Conservation (phyloP, 2,797 vertebrate genomes). For the Coluber constrictor region DNA sequence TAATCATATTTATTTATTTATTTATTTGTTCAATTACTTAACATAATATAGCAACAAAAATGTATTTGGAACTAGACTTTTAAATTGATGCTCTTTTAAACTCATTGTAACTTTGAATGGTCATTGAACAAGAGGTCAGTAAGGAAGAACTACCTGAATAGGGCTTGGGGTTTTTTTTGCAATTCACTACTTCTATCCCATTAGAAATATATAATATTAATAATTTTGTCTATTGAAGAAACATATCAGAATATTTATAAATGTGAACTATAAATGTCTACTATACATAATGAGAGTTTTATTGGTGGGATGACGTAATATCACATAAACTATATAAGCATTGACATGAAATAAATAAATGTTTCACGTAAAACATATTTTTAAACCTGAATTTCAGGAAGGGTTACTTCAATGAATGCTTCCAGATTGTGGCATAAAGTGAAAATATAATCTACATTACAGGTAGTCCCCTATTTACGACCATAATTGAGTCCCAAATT, state of each 20-base stretch:
- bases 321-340: neutral
- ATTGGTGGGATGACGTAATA: neutral
- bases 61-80: conserved; percentile 11
- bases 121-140: neutral
- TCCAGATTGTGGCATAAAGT: neutral
- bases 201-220: neutral
- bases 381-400: neutral
- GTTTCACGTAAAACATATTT: neutral
- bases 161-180: neutral
- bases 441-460: neutral
- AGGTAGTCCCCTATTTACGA: neutral
- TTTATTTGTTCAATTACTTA: neutral
- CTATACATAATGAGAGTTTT: neutral
- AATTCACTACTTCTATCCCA: neutral
- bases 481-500: neutral
- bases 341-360: neutral
- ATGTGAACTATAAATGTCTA: neutral
- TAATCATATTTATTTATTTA: conserved; percentile 23
- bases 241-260: neutral
- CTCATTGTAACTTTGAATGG: neutral
- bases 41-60: neutral
- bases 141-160: neutral
- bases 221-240: neutral
- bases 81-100: conserved; percentile 35
- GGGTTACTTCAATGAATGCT: neutral